These are phyloP conservation scores for Pycnonotus jocosus DNA, from an alignment of 2,113 vertebrate genomes.

Conservation along the genomic window DNA sequence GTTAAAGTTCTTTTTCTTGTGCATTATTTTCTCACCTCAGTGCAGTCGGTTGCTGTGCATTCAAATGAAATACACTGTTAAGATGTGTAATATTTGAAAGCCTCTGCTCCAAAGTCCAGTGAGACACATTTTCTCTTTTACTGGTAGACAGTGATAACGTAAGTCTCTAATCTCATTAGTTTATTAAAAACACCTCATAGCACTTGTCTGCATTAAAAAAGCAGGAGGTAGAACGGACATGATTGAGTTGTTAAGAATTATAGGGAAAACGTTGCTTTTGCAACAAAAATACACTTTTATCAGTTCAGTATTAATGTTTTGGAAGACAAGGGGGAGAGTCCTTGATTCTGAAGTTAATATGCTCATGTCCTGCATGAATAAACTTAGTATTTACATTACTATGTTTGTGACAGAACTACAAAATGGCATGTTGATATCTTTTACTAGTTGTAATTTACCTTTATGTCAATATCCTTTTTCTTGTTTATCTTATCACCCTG, in stretches of 20 bases:
- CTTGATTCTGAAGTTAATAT: neutral
- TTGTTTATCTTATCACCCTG: neutral
- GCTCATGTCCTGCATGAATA: neutral
- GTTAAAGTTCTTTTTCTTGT: neutral
- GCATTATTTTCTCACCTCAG: neutral
- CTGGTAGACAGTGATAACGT: neutral
- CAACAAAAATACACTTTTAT: neutral
- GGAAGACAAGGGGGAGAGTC: neutral
- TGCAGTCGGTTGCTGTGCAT: neutral
- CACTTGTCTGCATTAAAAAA: constrained; percentile 7
- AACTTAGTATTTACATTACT: neutral
- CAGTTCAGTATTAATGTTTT: neutral
- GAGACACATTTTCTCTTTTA: constrained; percentile 28
- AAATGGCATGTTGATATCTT: neutral
- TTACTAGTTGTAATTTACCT: neutral
- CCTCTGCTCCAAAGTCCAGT: neutral
- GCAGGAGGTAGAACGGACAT: neutral
- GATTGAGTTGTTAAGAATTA: neutral
- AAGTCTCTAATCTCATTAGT: constrained; percentile 42
- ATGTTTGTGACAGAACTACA: neutral
- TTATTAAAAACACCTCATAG: neutral
- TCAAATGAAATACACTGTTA: neutral
- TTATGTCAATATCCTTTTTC: neutral
- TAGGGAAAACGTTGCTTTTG: constrained; percentile 15
- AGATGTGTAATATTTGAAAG: neutral